These are phyloP conservation scores for Antigone vipio DNA, from an alignment of 2,113 vertebrate genomes.

Conservation along the genomic window DNA sequence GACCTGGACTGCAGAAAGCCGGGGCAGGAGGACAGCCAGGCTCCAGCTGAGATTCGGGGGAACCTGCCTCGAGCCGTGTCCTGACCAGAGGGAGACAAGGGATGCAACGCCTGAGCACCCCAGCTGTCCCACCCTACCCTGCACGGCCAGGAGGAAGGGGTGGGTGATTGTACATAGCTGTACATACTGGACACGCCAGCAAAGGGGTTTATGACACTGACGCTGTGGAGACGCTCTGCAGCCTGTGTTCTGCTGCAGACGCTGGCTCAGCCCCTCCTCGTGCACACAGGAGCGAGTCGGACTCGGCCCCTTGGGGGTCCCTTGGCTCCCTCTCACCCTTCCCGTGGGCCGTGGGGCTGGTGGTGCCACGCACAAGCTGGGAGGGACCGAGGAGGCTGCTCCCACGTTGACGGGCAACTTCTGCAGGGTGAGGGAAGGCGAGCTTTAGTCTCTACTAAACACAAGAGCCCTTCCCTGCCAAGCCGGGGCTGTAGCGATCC, in stretches of 20 bases:
- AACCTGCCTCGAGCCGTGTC: fast-evolving
- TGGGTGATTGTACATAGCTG: background rate
- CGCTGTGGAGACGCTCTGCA: background rate
- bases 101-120: background rate
- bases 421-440: background rate
- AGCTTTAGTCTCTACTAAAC: fast-evolving
- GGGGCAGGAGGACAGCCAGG: background rate
- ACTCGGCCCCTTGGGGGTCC: background rate
- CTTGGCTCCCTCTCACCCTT: background rate
- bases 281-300: fast-evolving
- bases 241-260: background rate
- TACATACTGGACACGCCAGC: background rate
- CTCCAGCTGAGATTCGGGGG: background rate
- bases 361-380: fast-evolving
- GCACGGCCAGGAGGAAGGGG: background rate
- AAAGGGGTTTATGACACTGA: fast-evolving
- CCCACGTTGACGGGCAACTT: background rate
- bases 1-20: background rate
- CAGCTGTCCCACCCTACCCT: fast-evolving
- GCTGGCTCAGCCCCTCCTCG: background rate
- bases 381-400: fast-evolving
- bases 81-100: fast-evolving
- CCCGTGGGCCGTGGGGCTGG: fast-evolving
- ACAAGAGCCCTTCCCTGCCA: background rate
- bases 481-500: fast-evolving